Percentiles rank a stretch among this genome's conserved stretches.
These are phyloP conservation scores for Vesta saturnalis DNA, from an alignment of 2,888 invertebrate species.

Conservation along the genomic window DNA sequence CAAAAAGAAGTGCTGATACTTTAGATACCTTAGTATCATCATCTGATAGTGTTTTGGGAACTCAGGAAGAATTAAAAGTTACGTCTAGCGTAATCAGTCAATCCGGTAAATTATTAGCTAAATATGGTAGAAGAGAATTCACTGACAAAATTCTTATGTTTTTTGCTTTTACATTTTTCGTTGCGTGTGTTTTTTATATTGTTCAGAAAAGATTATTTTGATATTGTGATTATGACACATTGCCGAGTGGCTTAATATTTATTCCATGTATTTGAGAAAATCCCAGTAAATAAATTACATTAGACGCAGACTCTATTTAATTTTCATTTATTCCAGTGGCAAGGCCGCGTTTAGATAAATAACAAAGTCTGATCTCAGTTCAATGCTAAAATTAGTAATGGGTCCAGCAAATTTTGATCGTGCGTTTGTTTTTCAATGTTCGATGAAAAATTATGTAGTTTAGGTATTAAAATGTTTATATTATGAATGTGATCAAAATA, in stretches of 20 bases:
- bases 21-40: constrained; percentile 79
- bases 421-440: background rate
- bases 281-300: constrained; percentile 1
- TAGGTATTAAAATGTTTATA: background rate
- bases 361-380: background rate
- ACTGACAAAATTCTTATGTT: constrained; percentile 93
- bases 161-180: constrained; percentile 87
- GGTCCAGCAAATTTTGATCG: too few species aligned
- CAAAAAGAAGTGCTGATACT: constrained; percentile 86
- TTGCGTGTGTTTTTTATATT: constrained; percentile 92
- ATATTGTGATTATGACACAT: constrained; percentile 43
- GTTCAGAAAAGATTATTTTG: constrained; percentile 89
- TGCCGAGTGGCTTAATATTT: background rate
- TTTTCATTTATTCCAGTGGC: background rate
- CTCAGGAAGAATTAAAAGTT: constrained; percentile 82
- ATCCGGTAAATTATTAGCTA: constrained; percentile 90
- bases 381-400: background rate
- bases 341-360: background rate
- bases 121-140: constrained; percentile 93
- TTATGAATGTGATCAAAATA: background rate
- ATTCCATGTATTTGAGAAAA: background rate
- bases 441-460: background rate
- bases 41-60: constrained; percentile 75
- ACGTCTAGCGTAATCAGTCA: constrained; percentile 90
- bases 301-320: background rate